phyloP scores from a whole-genome alignment of 2,113 vertebrate genomes.

The Marmota flaviventris region DNA sequence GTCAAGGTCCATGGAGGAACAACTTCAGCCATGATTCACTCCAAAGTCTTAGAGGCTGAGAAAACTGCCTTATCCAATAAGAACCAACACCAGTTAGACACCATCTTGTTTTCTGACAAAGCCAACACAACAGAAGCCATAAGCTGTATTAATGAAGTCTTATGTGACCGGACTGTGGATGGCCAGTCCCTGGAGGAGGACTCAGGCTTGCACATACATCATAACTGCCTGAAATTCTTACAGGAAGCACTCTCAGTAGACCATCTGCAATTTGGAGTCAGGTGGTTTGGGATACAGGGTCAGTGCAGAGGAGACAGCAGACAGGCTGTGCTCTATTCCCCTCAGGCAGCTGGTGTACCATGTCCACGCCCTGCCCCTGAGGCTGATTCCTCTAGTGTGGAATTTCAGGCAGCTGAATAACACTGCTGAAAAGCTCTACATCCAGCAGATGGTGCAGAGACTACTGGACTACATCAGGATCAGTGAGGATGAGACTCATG shows the following conservation, averaged over 20 bases:
- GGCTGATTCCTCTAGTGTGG: constrained; percentile 97
- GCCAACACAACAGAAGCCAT: constrained; percentile 97
- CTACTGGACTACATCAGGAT: constrained; percentile 77
- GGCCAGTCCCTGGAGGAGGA: constrained; percentile 87
- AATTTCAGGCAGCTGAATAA: constrained; percentile 96
- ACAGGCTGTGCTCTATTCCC: constrained; percentile 94
- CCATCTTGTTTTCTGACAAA: constrained; percentile 97
- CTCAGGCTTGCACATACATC: constrained; percentile 89
- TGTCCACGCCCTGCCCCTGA: constrained; percentile 96
- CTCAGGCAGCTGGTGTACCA: constrained; percentile 97
- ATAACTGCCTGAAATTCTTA: constrained; percentile 99
- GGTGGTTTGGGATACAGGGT: constrained; percentile 96
- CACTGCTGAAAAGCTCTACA: constrained; percentile 91
- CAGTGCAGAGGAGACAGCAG: constrained; percentile 91
- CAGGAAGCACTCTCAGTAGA: constrained; percentile 93
- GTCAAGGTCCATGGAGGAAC: constrained; percentile 98
- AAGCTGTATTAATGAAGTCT: constrained; percentile 96
- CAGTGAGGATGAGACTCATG: rapidly evolving
- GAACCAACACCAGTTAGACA: constrained; percentile 89
- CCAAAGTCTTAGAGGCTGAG: constrained; percentile 92
- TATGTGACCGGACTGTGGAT: constrained; percentile 93
- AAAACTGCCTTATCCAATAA: constrained; percentile 88
- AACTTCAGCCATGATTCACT: constrained; percentile 91
- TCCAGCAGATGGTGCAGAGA: constrained; percentile 96
- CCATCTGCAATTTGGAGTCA: constrained; percentile 94